These are phyloP conservation scores for Blera fallax DNA, from an alignment of 2,888 invertebrate species.

Conservation along the genomic window DNA sequence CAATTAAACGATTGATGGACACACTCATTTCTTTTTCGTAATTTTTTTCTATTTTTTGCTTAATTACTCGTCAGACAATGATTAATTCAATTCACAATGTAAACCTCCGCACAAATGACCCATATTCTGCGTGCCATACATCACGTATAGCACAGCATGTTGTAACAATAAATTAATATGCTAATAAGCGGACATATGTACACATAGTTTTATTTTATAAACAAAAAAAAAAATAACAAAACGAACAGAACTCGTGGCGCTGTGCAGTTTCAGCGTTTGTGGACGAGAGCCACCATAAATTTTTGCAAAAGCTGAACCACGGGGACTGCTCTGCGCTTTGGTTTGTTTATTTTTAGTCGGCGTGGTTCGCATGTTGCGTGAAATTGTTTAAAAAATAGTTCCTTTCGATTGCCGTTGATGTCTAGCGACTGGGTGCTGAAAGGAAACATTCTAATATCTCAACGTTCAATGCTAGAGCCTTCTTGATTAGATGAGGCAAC, in stretches of 20 bases:
- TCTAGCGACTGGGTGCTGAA: conserved; percentile 42
- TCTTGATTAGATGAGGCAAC: conserved; percentile 8
- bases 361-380: conserved; percentile 48
- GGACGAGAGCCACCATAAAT: background rate
- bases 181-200: conserved; percentile 38
- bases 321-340: conserved; percentile 1
- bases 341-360: conserved; percentile 46
- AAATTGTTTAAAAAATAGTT: conserved; percentile 65
- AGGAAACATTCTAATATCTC: conserved; percentile 33
- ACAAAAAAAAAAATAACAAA: conserved; percentile 21
- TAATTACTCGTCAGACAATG: conserved; percentile 43
- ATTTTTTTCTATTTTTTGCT: conserved; percentile 13
- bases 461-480: conserved; percentile 30
- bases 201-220: background rate
- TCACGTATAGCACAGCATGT: conserved; percentile 30
- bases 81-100: conserved; percentile 29
- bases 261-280: background rate
- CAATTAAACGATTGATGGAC: conserved; percentile 4
- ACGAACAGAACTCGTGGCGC: conserved; percentile 28
- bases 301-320: background rate
- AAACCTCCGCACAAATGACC: conserved; percentile 40
- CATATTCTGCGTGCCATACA: conserved; percentile 37
- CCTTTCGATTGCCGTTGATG: conserved; percentile 27
- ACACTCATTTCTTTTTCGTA: conserved; percentile 10
- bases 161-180: conserved; percentile 52